phyloP scores from a whole-genome alignment of 37 sponge, comb jelly and placozoan genomes.

The Beroe ovata region DNA sequence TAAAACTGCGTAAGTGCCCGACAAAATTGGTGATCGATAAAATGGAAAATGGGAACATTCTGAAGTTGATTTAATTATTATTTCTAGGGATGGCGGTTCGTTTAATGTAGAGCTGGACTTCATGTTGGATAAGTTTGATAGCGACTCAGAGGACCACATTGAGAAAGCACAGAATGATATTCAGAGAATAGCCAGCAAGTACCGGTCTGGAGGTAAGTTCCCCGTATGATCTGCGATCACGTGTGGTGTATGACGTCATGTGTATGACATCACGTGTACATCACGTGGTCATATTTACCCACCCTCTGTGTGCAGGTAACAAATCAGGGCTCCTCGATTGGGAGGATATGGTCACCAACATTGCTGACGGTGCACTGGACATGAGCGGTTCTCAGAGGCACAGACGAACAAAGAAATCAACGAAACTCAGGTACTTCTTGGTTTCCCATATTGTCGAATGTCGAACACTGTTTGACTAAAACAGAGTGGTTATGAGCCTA shows the following conservation, averaged over 20 bases:
- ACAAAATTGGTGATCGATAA: no score
- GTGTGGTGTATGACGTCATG: no score
- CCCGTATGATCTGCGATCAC: no score
- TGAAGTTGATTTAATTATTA: no score
- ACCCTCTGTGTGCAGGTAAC: no score
- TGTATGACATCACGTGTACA: no score
- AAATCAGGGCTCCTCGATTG: conserved; percentile 40
- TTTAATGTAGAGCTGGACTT: conserved; percentile 61
- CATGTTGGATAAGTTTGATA: conserved; percentile 58
- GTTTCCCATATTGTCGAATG: no score
- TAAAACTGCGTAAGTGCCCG: no score
- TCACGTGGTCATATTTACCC: no score
- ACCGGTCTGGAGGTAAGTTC: neutral
- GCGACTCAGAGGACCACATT: conserved; percentile 27
- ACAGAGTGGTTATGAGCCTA: no score
- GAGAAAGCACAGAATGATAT: conserved; percentile 4
- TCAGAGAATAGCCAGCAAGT: conserved; percentile 19
- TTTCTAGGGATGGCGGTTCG: conserved; percentile 8
- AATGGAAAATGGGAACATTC: no score
- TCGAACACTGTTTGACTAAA: no score
- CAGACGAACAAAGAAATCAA: neutral
- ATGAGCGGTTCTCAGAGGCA: conserved; percentile 40
- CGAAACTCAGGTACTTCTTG: conserved; percentile 54
- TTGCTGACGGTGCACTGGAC: conserved; percentile 65
- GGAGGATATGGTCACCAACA: conserved; percentile 58